Evolutionary conservation across 2,113 vertebrate genomes (phyloP).

Genomic region (Recurvirostra avosetta): DNA sequence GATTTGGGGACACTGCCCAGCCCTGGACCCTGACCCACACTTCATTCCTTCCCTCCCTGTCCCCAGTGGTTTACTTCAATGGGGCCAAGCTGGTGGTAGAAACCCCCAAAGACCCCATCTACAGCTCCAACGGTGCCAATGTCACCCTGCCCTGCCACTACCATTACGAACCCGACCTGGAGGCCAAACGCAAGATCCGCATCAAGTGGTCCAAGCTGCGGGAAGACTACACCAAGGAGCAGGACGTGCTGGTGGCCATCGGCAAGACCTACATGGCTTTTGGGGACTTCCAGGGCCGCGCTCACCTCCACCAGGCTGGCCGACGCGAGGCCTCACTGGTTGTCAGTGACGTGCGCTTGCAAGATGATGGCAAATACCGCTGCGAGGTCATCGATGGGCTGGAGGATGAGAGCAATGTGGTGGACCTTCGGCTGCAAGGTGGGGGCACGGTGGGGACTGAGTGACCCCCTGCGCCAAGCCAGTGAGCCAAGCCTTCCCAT

Average conservation of each 20-base stretch:
- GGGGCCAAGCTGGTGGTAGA: conserved; percentile 84
- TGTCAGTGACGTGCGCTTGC: conserved; percentile 76
- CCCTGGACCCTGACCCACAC: neutral
- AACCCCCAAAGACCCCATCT: conserved; percentile 75
- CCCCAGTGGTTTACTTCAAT: conserved; percentile 70
- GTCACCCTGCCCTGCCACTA: conserved; percentile 86
- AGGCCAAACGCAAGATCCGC: conserved; percentile 72
- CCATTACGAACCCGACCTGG: conserved; percentile 74
- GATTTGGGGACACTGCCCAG: neutral
- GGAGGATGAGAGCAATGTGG: conserved; percentile 86
- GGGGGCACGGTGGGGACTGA: neutral
- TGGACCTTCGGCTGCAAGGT: conserved; percentile 89
- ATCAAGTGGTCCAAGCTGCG: conserved; percentile 92
- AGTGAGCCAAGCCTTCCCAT: neutral
- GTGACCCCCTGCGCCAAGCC: fast-evolving
- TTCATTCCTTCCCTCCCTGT: neutral
- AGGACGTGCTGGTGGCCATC: conserved; percentile 85
- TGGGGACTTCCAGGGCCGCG: conserved; percentile 83
- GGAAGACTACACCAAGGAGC: conserved; percentile 72
- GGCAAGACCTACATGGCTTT: conserved; percentile 81
- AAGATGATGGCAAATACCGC: conserved; percentile 87
- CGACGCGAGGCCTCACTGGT: conserved; percentile 79
- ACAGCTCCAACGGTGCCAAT: conserved; percentile 79
- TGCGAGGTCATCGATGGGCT: conserved; percentile 93
- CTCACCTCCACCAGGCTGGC: conserved; percentile 62